phyloP scores from a whole-genome alignment of 2,888 invertebrate species.

The Julus scandinavius region DNA sequence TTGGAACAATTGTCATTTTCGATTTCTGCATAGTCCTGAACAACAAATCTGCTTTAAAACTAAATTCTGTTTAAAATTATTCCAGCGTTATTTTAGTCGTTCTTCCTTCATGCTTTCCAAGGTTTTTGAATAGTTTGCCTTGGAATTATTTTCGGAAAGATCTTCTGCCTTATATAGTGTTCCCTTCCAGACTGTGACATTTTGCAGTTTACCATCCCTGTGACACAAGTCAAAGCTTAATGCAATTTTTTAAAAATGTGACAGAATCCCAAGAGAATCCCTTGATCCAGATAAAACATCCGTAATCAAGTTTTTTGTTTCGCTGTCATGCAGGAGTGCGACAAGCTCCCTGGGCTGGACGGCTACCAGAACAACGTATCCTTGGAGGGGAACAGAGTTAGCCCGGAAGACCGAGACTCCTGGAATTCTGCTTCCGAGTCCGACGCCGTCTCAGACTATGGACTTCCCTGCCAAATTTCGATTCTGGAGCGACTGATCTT shows the following conservation, averaged over 20 bases:
- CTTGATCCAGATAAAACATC: neutral
- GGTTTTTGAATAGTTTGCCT: too few species aligned
- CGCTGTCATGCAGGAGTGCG: neutral
- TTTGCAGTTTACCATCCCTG: neutral
- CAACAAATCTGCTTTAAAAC: too few species aligned
- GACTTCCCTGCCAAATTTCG: slow-evolving; percentile 76
- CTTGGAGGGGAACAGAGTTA: slow-evolving; percentile 48
- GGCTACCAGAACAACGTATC: slow-evolving; percentile 47
- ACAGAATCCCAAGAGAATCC: neutral
- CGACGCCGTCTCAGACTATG: slow-evolving; percentile 52
- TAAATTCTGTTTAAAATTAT: too few species aligned
- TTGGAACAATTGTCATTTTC: too few species aligned
- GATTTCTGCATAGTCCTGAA: too few species aligned
- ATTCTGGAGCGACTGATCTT: slow-evolving; percentile 87
- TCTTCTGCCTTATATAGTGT: neutral
- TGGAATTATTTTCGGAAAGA: too few species aligned
- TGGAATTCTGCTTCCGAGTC: slow-evolving; percentile 65
- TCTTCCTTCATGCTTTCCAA: too few species aligned
- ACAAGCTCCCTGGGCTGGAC: slow-evolving; percentile 15
- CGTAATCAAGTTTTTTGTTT: slow-evolving; percentile 10
- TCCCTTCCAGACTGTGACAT: neutral
- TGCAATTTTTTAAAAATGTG: too few species aligned
- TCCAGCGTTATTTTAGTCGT: too few species aligned
- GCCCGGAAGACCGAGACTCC: slow-evolving; percentile 55
- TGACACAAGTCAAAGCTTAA: too few species aligned